These are phyloP conservation scores for Ommatoiulus sabulosus DNA, from an alignment of 2,888 invertebrate genomes.

Conservation along the genomic window DNA sequence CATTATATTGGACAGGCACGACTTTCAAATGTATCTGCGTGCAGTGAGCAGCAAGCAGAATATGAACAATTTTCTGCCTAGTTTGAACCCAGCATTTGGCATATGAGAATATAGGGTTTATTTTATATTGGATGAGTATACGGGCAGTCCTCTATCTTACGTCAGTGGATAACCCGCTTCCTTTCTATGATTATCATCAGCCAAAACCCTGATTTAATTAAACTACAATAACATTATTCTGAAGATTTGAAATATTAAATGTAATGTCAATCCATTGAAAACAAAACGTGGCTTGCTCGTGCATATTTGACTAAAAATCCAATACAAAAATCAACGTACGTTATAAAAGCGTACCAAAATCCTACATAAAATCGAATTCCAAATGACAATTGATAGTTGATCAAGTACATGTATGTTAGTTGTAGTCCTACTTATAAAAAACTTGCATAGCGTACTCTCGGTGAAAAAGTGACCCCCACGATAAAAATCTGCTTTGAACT, in stretches of 20 bases:
- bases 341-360: background rate
- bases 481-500: background rate
- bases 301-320: background rate
- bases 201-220: background rate
- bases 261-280: too few relatives aligned
- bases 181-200: background rate
- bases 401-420: background rate
- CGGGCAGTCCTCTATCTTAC: background rate
- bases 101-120: background rate
- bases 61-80: background rate
- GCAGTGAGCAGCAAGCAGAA: background rate
- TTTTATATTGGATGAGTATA: background rate
- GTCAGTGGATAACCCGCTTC: background rate
- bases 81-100: background rate
- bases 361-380: background rate
- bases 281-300: background rate
- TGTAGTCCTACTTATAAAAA: background rate
- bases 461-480: background rate
- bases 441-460: background rate
- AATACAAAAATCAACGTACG: background rate
- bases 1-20: too few relatives aligned
- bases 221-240: background rate
- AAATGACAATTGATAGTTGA: background rate
- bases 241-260: background rate
- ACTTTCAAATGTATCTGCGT: background rate